Evolutionary conservation across 2,113 vertebrate species (phyloP).

Genomic region (Arvicanthis niloticus): DNA sequence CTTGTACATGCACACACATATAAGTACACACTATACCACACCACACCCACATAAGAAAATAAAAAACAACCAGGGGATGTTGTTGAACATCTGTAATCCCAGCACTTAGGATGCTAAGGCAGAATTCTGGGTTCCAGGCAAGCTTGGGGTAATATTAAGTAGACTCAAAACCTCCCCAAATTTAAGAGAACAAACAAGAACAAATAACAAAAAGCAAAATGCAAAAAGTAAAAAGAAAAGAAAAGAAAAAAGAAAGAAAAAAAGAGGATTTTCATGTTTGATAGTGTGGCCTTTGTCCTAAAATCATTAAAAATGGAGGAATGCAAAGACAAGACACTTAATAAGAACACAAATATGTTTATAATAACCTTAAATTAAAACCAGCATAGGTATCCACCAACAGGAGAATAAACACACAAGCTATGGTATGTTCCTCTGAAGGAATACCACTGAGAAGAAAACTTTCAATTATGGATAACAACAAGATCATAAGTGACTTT

Average conservation of each 20-base stretch:
- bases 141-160: not conserved
- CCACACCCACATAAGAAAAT: not conserved
- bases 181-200: not conserved
- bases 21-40: not conserved
- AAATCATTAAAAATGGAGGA: conserved; percentile 41
- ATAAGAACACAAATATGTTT: not conserved
- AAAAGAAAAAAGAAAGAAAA: not conserved
- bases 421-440: not conserved
- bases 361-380: conserved; percentile 26
- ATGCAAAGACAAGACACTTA: conserved; percentile 24
- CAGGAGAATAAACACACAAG: not conserved
- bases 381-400: not conserved
- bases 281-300: conserved; percentile 7
- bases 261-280: conserved; percentile 25
- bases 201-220: not conserved
- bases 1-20: not conserved
- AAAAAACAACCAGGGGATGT: not conserved
- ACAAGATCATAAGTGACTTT: not conserved
- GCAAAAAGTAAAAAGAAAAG: not conserved
- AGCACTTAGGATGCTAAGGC: not conserved
- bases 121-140: not conserved
- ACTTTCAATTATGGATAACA: not conserved
- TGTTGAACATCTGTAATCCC: not conserved
- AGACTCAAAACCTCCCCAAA: not conserved
- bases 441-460: conserved; percentile 6